Conservation (phyloP, 1,140 invertebrate genomes). For the Drosophila lini region DNA sequence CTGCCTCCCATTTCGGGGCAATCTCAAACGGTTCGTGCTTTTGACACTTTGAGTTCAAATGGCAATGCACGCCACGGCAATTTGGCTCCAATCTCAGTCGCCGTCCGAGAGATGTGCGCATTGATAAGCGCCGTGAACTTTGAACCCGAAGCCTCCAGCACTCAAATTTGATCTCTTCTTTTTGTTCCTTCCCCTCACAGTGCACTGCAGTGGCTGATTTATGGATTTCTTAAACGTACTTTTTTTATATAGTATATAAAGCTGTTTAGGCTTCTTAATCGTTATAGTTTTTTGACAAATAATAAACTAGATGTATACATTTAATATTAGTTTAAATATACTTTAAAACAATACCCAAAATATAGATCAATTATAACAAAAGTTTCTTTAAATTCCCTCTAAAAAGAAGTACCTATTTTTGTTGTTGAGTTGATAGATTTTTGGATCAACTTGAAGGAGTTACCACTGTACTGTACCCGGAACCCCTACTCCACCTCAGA, state of each 20-base stretch:
- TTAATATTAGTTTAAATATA: neutral
- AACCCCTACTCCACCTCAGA: conserved; percentile 3
- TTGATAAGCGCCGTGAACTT: conserved; percentile 72
- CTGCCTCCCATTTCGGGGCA: conserved; percentile 32
- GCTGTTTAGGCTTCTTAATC: neutral
- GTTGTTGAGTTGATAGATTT: neutral
- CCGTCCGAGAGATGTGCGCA: conserved; percentile 53
- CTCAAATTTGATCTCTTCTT: conserved; percentile 25
- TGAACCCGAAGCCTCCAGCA: conserved; percentile 49
- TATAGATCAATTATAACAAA: neutral
- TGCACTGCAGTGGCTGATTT: neutral
- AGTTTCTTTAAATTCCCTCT: neutral
- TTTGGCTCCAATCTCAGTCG: conserved; percentile 37
- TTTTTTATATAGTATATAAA: neutral
- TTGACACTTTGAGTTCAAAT: conserved; percentile 67
- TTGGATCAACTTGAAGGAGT: neutral
- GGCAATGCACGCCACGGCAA: conserved; percentile 67
- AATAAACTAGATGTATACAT: neutral
- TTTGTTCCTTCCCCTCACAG: neutral
- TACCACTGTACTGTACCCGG: neutral
- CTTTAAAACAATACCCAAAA: neutral
- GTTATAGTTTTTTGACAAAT: neutral
- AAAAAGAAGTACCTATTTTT: no score
- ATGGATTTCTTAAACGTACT: no score
- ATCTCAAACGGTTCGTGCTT: conserved; percentile 45